A percentile compares a stretch with the other conserved stretches of the same genome.
Conservation (phyloP, 1,140 invertebrate genomes). For the Pseudomyrmex concolor region DNA sequence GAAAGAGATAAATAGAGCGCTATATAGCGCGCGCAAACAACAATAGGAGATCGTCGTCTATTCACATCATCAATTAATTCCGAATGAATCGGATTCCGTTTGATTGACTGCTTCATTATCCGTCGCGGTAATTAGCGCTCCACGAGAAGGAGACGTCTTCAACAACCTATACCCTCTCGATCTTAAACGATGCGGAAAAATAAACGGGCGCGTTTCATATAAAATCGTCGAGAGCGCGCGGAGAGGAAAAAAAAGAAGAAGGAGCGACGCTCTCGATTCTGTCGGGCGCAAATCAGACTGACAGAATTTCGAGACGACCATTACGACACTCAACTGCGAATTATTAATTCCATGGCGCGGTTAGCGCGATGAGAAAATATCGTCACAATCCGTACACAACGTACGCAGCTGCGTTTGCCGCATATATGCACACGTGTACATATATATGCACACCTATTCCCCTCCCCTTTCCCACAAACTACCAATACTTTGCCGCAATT, state of each 20-base stretch:
- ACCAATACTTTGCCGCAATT: slow-evolving; percentile 74
- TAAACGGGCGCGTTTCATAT: slow-evolving; percentile 5
- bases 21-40: slow-evolving; percentile 19
- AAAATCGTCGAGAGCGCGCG: background rate
- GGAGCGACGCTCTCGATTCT: background rate
- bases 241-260: background rate
- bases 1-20: background rate
- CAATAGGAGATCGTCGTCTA: slow-evolving; percentile 59
- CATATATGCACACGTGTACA: background rate
- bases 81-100: slow-evolving; percentile 53
- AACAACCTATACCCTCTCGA: background rate
- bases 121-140: slow-evolving; percentile 20
- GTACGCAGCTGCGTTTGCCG: background rate
- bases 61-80: slow-evolving; percentile 65
- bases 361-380: background rate
- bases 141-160: slow-evolving; percentile 6
- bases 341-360: slow-evolving; percentile 1
- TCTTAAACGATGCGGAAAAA: slow-evolving; percentile 29
- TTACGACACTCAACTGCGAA: background rate
- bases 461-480: slow-evolving; percentile 2
- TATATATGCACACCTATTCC: background rate
- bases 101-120: slow-evolving; percentile 50
- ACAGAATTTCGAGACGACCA: background rate
- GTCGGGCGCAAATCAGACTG: background rate
- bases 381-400: background rate